Percentiles rank a stretch among this genome's conserved stretches.
phyloP scores from a whole-genome alignment of 1,140 invertebrate genomes.

The Drosophila watanabei region DNA sequence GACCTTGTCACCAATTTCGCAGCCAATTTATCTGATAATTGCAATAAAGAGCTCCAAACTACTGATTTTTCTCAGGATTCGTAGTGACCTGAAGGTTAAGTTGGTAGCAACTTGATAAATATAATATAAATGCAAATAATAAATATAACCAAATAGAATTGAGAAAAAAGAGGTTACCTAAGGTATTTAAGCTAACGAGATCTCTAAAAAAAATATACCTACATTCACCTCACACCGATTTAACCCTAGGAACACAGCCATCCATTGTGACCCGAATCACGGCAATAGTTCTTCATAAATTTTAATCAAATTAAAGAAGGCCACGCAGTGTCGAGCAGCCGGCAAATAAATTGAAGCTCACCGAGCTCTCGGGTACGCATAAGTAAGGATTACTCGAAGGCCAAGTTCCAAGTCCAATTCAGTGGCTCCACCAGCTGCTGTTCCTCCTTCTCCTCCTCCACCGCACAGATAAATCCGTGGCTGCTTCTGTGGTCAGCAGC shows the following conservation, averaged over 20 bases:
- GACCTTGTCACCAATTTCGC: constrained; percentile 69
- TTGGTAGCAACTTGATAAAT: background rate
- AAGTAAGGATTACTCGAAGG: constrained; percentile 75
- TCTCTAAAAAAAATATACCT: background rate
- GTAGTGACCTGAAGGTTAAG: background rate
- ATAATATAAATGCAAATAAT: background rate
- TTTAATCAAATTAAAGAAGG: constrained; percentile 80
- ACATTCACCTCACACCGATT: background rate
- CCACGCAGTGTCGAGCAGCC: constrained; percentile 48
- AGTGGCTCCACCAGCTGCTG: constrained; percentile 23
- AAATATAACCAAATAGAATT: background rate
- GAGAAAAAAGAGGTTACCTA: background rate
- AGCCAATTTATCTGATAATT: constrained; percentile 24
- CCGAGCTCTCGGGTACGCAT: constrained; percentile 50
- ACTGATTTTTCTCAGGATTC: background rate
- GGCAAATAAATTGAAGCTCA: constrained; percentile 71
- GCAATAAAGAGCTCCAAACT: constrained; percentile 7
- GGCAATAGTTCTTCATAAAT: constrained; percentile 71
- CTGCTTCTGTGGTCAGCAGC: constrained; percentile 18
- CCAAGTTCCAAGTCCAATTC: constrained; percentile 19
- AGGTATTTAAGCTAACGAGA: background rate
- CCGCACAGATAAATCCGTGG: constrained; percentile 29
- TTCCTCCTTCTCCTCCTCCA: background rate
- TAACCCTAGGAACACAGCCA: background rate
- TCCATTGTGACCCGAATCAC: constrained; percentile 9